phyloP scores from a whole-genome alignment of 1,140 invertebrate species.

The Diorhabda sublineata region DNA sequence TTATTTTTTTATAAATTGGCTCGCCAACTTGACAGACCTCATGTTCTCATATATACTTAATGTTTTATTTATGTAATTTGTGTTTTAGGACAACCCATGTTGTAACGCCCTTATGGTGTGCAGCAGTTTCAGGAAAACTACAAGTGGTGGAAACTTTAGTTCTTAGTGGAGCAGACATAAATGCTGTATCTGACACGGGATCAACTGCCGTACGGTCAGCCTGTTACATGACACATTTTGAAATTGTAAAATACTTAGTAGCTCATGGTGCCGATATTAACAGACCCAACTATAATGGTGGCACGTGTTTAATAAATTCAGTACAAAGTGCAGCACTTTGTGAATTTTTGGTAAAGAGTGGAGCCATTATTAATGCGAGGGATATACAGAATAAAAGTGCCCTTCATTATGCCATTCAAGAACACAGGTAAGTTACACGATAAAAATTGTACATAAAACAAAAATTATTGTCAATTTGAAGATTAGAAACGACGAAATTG shows the following conservation, averaged over 20 bases:
- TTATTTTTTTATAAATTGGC: too few relatives aligned
- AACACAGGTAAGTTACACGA: conserved; percentile 55
- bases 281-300: conserved; percentile 85
- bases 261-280: conserved; percentile 81
- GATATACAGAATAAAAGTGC: conserved; percentile 91
- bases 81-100: conserved; percentile 63
- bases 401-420: conserved; percentile 90
- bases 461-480: conserved; percentile 56
- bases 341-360: conserved; percentile 70
- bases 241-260: conserved; percentile 75
- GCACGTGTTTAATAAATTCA: conserved; percentile 90
- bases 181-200: conserved; percentile 81
- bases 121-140: conserved; percentile 81
- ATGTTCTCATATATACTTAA: too few relatives aligned
- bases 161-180: conserved; percentile 74
- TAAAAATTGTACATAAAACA: too few relatives aligned
- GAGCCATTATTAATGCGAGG: conserved; percentile 78
- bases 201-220: conserved; percentile 86
- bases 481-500: conserved; percentile 79
- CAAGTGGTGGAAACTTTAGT: conserved; percentile 75
- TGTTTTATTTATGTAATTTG: too few relatives aligned
- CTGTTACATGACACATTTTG: conserved; percentile 90
- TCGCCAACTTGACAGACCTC: too few relatives aligned
- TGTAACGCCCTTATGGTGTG: conserved; percentile 90
- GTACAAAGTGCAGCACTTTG: conserved; percentile 82